Conservation (phyloP, 2,888 invertebrate species). For the Torymus texanus region DNA sequence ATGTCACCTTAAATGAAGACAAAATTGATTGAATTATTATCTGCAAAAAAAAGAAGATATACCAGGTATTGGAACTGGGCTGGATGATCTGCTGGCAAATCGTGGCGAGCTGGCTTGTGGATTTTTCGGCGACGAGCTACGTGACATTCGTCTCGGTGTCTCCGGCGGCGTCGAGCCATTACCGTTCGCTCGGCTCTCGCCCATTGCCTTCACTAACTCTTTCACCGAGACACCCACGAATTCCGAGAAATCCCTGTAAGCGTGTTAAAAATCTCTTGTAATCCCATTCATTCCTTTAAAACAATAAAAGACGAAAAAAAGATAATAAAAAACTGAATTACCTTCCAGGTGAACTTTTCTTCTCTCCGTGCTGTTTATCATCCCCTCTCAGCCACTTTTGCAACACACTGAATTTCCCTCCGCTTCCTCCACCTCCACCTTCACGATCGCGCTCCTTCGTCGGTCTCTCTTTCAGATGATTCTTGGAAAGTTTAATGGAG, state of each 20-base stretch:
- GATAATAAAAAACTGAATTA: conserved; percentile 44
- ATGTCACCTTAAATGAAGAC: not conserved
- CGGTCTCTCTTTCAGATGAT: conserved; percentile 67
- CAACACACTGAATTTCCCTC: conserved; percentile 76
- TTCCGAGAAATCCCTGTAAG: conserved; percentile 76
- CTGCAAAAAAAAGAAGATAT: conserved; percentile 58
- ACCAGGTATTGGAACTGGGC: conserved; percentile 80
- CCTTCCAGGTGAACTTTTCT: conserved; percentile 72
- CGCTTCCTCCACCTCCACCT: conserved; percentile 63
- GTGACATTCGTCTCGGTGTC: conserved; percentile 78
- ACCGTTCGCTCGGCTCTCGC: conserved; percentile 86
- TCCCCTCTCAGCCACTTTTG: conserved; percentile 79
- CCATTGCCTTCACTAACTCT: conserved; percentile 84
- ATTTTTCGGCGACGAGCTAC: conserved; percentile 77
- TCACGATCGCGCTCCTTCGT: conserved; percentile 67
- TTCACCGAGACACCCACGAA: conserved; percentile 82
- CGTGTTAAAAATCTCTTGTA: no score
- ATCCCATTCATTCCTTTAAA: no score
- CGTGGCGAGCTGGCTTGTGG: conserved; percentile 76
- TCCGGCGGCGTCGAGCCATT: conserved; percentile 85
- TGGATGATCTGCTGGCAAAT: conserved; percentile 78
- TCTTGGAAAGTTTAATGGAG: conserved; percentile 67
- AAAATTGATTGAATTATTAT: conserved; percentile 15
- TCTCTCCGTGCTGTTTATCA: conserved; percentile 73
- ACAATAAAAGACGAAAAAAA: no score